Evolutionary conservation across 2,797 vertebrate genomes (phyloP).

Genomic region (Phoeniculus purpureus): DNA sequence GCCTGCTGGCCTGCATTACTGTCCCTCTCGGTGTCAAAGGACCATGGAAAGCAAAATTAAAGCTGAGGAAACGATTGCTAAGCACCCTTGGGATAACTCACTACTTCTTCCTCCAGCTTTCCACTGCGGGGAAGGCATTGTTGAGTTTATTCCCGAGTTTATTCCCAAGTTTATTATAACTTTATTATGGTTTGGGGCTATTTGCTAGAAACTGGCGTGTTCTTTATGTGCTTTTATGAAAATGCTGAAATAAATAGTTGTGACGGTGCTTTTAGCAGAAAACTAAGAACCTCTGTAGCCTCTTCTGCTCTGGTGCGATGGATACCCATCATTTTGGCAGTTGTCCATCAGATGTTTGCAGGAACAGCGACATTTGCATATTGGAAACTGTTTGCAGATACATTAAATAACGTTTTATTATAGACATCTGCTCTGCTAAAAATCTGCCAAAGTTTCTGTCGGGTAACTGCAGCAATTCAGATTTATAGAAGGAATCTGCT

Average conservation of each 20-base stretch:
- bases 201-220: constrained; percentile 3
- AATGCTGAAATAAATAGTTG: not conserved
- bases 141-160: constrained; percentile 51
- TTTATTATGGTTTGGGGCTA: constrained; percentile 4
- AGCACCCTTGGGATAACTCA: not conserved
- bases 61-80: not conserved
- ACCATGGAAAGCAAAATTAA: not conserved
- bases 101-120: not conserved
- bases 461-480: constrained; percentile 58
- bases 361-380: constrained; percentile 69
- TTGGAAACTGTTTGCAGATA: constrained; percentile 76
- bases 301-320: not conserved
- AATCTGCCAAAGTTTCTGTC: constrained; percentile 69
- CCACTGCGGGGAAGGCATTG: not conserved
- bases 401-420: constrained; percentile 77
- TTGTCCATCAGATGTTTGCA: constrained; percentile 64
- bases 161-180: constrained; percentile 8
- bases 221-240: not conserved
- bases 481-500: constrained; percentile 55
- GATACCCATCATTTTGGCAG: constrained; percentile 57
- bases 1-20: not conserved
- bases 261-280: not conserved
- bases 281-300: not conserved
- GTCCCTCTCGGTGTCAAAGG: not conserved
- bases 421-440: constrained; percentile 78